Evolutionary conservation across 2,888 invertebrate species (phyloP).

Genomic region (Dascillus cervinus): DNA sequence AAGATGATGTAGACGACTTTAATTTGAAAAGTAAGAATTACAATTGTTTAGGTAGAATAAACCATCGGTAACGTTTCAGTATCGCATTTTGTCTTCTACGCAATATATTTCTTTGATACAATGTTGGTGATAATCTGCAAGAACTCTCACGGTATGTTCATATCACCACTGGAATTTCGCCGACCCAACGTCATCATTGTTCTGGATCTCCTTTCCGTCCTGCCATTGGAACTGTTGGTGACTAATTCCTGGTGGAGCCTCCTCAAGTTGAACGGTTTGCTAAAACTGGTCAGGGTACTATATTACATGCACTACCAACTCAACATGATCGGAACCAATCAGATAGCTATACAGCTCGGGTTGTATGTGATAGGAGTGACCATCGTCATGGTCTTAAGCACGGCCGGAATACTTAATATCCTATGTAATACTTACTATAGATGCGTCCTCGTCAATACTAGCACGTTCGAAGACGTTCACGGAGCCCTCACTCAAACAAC

Average conservation of each 20-base stretch:
- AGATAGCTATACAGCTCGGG: not conserved
- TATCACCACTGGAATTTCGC: not conserved
- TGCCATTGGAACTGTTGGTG: not conserved
- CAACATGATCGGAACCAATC: not conserved
- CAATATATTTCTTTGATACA: not conserved
- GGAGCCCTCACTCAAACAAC: not conserved
- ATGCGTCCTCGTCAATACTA: not conserved
- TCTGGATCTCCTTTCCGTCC: not conserved
- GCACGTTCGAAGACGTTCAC: not conserved
- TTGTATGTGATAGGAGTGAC: not conserved
- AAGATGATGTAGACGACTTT: too few species aligned
- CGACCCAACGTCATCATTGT: not conserved
- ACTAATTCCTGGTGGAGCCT: not conserved
- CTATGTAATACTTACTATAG: not conserved
- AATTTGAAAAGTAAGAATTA: too few species aligned
- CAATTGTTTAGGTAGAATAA: too few species aligned
- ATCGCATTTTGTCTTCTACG: not conserved
- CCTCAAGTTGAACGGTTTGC: not conserved
- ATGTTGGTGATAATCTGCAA: not conserved
- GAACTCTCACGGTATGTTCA: not conserved
- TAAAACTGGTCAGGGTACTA: not conserved
- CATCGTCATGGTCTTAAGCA: not conserved
- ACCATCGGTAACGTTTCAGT: too few species aligned
- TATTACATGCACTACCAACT: not conserved
- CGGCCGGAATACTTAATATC: not conserved